phyloP scores from a whole-genome alignment of 2,888 invertebrate genomes.

The Drosophila tripunctata region DNA sequence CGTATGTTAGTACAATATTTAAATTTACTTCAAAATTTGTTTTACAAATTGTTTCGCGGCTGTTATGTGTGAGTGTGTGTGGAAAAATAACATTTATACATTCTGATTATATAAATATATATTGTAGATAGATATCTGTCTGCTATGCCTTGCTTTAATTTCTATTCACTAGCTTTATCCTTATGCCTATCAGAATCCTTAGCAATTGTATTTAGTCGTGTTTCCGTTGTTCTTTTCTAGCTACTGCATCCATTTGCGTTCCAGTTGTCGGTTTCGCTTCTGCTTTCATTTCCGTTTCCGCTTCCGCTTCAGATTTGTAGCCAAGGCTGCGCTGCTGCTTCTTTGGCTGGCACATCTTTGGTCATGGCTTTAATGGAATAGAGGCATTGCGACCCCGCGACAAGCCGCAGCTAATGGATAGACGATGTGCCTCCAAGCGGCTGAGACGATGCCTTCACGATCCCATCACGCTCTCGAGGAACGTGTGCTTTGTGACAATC shows the following conservation, averaged over 20 bases:
- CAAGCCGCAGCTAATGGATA: constrained; percentile 53
- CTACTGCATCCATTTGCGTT: neutral
- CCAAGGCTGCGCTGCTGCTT: constrained; percentile 27
- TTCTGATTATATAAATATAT: constrained; percentile 1
- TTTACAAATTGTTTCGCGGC: neutral
- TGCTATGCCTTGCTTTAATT: neutral
- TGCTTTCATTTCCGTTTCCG: neutral
- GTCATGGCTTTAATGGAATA: constrained; percentile 39
- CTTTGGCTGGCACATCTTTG: constrained; percentile 20
- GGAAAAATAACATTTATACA: constrained; percentile 36
- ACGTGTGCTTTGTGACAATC: constrained; percentile 94
- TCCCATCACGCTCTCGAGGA: constrained; percentile 90
- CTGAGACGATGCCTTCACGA: constrained; percentile 59
- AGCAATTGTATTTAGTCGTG: neutral
- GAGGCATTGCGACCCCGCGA: constrained; percentile 56
- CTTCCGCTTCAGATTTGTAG: constrained; percentile 12
- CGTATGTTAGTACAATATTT: no score
- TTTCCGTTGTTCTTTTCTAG: neutral
- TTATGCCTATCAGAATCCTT: neutral
- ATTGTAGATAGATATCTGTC: neutral
- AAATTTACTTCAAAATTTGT: no score
- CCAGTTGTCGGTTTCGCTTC: neutral
- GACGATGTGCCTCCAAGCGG: constrained; percentile 57
- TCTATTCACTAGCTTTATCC: no score
- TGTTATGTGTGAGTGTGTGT: constrained; percentile 8